phyloP scores from a whole-genome alignment of 1,140 invertebrate genomes.

The Leptinotarsa undecemlineata region DNA sequence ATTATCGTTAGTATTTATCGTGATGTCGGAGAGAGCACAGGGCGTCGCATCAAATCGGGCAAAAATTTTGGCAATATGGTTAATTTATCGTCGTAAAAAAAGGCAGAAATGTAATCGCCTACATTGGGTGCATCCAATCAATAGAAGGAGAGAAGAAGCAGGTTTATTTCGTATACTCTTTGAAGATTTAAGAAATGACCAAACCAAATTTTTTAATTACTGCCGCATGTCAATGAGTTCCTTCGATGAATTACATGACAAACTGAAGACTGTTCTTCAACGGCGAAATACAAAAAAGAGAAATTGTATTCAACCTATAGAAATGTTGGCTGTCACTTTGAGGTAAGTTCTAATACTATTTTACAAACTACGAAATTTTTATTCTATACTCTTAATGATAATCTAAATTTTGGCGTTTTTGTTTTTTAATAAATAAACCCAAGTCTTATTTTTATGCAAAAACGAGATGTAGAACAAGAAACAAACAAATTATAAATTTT shows the following conservation, averaged over 20 bases:
- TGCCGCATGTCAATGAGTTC: conserved; percentile 12
- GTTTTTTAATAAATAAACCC: background rate
- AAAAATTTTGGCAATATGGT: too few species aligned
- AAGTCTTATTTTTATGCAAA: background rate
- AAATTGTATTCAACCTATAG: conserved; percentile 6
- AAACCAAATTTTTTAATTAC: conserved; percentile 23
- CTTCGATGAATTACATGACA: conserved; percentile 7
- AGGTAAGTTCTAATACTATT: background rate
- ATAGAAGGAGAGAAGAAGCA: too few species aligned
- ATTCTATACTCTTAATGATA: conserved; percentile 5
- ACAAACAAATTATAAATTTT: background rate
- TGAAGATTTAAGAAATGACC: conserved; percentile 19
- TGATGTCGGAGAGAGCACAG: too few species aligned
- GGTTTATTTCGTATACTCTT: too few species aligned
- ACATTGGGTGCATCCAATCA: too few species aligned
- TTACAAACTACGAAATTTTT: conserved; percentile 8
- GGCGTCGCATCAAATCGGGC: too few species aligned
- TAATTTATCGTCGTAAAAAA: too few species aligned
- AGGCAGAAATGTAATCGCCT: too few species aligned
- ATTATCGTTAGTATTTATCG: too few species aligned
- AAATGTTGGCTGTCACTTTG: conserved; percentile 5
- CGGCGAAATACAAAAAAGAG: background rate
- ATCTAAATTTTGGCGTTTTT: conserved; percentile 2
- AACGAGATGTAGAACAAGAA: background rate
- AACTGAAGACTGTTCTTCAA: conserved; percentile 8